Evolutionary conservation across 2,797 vertebrate species (phyloP).

Genomic region (Pyrocephalus nanus): DNA sequence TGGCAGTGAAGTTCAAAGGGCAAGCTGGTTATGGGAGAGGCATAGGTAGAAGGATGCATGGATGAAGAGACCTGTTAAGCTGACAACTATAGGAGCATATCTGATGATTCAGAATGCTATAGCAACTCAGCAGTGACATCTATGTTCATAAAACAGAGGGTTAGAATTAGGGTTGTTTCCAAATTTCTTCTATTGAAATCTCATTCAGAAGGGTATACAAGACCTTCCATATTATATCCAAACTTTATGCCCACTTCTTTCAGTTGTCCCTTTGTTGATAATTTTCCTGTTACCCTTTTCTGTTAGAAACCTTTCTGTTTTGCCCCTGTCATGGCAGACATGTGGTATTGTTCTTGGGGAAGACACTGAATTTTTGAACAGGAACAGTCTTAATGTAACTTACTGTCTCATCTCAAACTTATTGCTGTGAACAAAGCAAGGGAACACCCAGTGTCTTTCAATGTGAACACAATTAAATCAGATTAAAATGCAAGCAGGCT

Average conservation of each 20-base stretch:
- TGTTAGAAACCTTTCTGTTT: neutral
- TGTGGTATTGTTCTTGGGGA: neutral
- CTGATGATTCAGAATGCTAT: neutral
- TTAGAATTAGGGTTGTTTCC: neutral
- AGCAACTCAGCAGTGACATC: neutral
- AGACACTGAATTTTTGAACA: neutral
- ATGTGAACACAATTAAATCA: neutral
- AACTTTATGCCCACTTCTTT: neutral
- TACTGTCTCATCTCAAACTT: neutral
- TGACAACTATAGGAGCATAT: neutral
- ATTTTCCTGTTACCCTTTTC: neutral
- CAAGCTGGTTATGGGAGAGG: neutral
- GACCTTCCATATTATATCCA: neutral
- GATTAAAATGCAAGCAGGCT: neutral
- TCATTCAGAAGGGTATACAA: accelerated
- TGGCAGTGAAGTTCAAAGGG: neutral
- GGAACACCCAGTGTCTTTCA: neutral
- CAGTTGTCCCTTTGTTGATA: neutral
- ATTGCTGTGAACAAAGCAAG: neutral
- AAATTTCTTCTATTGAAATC: neutral
- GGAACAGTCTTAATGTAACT: neutral
- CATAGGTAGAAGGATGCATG: neutral
- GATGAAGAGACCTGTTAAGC: neutral
- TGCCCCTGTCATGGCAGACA: neutral
- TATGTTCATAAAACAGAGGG: neutral